phyloP scores from a whole-genome alignment of 2,888 invertebrate genomes.

The Empis stercorea region DNA sequence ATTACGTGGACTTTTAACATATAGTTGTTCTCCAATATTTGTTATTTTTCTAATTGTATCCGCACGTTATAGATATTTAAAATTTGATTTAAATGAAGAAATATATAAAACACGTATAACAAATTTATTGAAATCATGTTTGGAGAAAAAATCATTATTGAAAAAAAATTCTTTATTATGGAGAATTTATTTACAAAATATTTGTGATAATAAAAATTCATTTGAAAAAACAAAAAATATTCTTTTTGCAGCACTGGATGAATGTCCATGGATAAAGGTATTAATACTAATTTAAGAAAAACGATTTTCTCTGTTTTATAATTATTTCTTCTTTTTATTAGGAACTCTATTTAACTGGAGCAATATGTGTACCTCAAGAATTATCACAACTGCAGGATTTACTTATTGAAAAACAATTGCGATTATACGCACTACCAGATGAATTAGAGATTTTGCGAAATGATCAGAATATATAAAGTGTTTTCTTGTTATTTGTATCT shows the following conservation, averaged over 20 bases:
- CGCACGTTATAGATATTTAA: constrained; percentile 23
- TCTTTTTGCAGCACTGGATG: constrained; percentile 44
- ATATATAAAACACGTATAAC: constrained; percentile 25
- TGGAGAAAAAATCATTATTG: constrained; percentile 16
- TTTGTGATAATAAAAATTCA: constrained; percentile 29
- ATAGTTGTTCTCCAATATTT: constrained; percentile 36
- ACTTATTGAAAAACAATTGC: constrained; percentile 58
- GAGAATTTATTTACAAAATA: constrained; percentile 48
- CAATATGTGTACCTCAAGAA: constrained; percentile 49
- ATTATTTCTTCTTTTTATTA: constrained; percentile 9
- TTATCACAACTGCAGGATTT: constrained; percentile 58
- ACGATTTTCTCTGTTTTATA: not conserved
- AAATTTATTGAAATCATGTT: constrained; percentile 23
- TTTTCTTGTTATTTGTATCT: too few species aligned
- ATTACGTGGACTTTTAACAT: constrained; percentile 35
- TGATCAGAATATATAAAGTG: constrained; percentile 7
- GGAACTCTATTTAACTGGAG: constrained; percentile 49
- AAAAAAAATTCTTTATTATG: constrained; percentile 41
- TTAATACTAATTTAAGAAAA: too few species aligned
- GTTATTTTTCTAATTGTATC: constrained; percentile 38
- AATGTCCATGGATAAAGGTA: constrained; percentile 52
- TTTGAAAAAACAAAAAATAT: constrained; percentile 29
- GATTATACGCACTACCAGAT: constrained; percentile 62
- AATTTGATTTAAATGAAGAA: constrained; percentile 14
- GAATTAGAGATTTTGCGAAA: constrained; percentile 54